Base-by-base conservation (phyloP, 2,797 vertebrate genomes). In the Ctenosaura bakeri region DNA sequence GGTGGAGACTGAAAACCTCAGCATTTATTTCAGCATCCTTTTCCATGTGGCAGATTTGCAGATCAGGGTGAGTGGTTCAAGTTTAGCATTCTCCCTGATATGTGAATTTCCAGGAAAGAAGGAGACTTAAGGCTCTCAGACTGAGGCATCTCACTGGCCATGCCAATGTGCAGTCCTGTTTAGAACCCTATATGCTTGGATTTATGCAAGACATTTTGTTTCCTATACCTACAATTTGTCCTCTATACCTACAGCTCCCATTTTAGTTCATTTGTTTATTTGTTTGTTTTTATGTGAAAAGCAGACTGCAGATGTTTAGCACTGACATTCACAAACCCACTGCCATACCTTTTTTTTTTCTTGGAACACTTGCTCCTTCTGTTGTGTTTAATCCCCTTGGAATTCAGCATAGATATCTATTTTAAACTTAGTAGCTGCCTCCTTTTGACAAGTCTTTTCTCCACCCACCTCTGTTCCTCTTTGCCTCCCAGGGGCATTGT, bases 361-460 rank as follows among this genome's bases (percentile, higher is more conserved):
- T 50, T 52, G 32, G 13, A 42, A 46, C 59, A 6, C 3, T 77
- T 84, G 26, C 71, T 66, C 22, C 24, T 18, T 77, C n/a, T 69
- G 71, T 35, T 90, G 80, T 69, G n/a, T 54, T 87, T 82, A 85
- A 83, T 71, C 56, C 56, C 79, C 77, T 90, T 84, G 80, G 86
- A 88, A 88, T 90, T 90, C 50, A 6, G 9, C 29, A 69, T 24
- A 69, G 80, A 83, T 42, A 46, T 81, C 80, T 90, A 90, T 90
- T 90, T 90, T 78, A 90, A 84, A 77, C 71, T 90, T 83, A 69
- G 42, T 84, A 6, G 77, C 64, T 77, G 29, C 86, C n/a, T 83
- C 88, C 84, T 89, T 32, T 89, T 85, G 24, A 80, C 24, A n/a
- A 46, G 16, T 69, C 46, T 56, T 46, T 50, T 3, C 62, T 83